Conservation (phyloP, 2,797 vertebrate species). For the Pseudomugil gertrudae region DNA sequence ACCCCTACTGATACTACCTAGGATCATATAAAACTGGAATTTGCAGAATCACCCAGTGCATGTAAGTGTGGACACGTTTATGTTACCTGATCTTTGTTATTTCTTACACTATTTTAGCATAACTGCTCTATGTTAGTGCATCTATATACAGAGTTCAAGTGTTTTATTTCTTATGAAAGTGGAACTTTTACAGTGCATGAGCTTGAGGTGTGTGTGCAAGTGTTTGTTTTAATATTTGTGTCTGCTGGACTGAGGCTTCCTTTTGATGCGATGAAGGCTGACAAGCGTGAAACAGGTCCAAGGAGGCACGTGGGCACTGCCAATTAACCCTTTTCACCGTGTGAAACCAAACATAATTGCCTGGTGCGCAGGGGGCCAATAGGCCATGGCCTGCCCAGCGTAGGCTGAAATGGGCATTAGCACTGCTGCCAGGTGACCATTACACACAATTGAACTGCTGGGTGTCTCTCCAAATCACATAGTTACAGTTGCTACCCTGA, state of each 20-base stretch:
- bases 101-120: not conserved
- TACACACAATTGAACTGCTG: constrained; percentile 75
- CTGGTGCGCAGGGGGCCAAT: constrained; percentile 73
- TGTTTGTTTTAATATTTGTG: constrained; percentile 70
- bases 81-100: constrained; percentile 8
- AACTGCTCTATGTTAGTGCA: not conserved
- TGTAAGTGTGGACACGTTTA: constrained; percentile 6
- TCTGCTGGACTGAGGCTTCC: constrained; percentile 71
- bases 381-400: constrained; percentile 75
- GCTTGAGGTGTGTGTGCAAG: constrained; percentile 31
- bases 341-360: constrained; percentile 84
- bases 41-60: constrained; percentile 24
- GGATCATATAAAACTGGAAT: constrained; percentile 15
- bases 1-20: constrained; percentile 71
- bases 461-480: constrained; percentile 77
- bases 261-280: constrained; percentile 84
- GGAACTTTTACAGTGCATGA: constrained; percentile 26
- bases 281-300: constrained; percentile 87
- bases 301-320: constrained; percentile 83
- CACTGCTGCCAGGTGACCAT: constrained; percentile 79
- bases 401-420: constrained; percentile 81
- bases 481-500: constrained; percentile 72
- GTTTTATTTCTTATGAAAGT: constrained; percentile 7
- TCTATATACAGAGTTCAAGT: not conserved
- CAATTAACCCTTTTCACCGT: constrained; percentile 86